These are phyloP conservation scores for Thereuonema tuberculata DNA, from an alignment of 1,140 invertebrate genomes.

Conservation along the genomic window DNA sequence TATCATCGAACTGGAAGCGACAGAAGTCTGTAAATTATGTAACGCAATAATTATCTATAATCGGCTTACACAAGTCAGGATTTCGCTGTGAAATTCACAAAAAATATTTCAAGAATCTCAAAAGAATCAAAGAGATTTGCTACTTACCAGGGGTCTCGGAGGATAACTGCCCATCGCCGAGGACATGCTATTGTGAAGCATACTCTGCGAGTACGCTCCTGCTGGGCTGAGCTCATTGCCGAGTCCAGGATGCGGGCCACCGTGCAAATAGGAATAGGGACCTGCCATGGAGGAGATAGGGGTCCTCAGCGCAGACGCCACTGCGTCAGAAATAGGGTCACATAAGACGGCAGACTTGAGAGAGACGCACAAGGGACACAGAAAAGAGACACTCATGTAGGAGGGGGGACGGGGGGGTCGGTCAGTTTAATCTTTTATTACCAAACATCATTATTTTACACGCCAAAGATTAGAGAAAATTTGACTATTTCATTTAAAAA, in stretches of 20 bases:
- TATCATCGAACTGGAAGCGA: too few relatives aligned
- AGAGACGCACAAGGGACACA: neutral
- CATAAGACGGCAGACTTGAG: neutral
- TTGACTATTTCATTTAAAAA: too few relatives aligned
- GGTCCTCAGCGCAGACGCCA: slow-evolving; percentile 6
- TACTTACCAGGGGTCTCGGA: slow-evolving; percentile 8
- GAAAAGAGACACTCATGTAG: too few relatives aligned
- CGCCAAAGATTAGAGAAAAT: too few relatives aligned
- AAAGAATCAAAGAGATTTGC: neutral
- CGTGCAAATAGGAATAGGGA: slow-evolving; percentile 7
- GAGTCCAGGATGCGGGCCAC: slow-evolving; percentile 7
- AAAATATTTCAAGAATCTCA: too few relatives aligned
- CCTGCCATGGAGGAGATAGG: slow-evolving; percentile 9
- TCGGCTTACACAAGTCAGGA: too few relatives aligned
- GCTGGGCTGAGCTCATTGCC: slow-evolving; percentile 1
- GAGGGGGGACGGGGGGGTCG: too few relatives aligned
- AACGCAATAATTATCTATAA: too few relatives aligned
- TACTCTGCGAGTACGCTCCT: slow-evolving; percentile 7
- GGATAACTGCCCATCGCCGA: slow-evolving; percentile 8
- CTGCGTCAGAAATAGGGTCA: neutral
- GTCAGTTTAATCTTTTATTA: too few relatives aligned
- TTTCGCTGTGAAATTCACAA: too few relatives aligned
- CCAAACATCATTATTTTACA: too few relatives aligned
- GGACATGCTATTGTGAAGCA: slow-evolving; percentile 8
- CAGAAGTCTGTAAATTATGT: too few relatives aligned